Base-by-base conservation (phyloP, 2,888 invertebrate genomes). In the Orchesellides sinensis region DNA sequence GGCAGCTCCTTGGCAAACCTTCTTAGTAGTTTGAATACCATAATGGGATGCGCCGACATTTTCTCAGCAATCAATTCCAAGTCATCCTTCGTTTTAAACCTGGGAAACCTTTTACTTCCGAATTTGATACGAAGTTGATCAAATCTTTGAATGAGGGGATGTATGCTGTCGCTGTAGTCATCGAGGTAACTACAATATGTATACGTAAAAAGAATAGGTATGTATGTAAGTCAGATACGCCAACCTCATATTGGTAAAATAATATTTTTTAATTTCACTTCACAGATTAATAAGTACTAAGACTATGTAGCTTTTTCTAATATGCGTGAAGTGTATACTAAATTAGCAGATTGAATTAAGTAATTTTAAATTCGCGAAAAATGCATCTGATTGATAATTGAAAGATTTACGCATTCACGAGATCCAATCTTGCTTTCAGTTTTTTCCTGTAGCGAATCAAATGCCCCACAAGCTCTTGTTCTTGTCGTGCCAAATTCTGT, bases 11-110 rank as follows among this genome's bases (percentile, higher is more conserved):
- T 59, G 10, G 84, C 83, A 75, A 85, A 86, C 73, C 88, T 83
- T 23, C 86, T 56, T 21, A 88, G 73, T 23, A 88, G 82, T 61
- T 85, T 74, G 56, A 84, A 87, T 4, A 86, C 85, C 83, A 85
- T 82, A 12, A 88, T 25, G 3, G 88, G 88, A 73, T 88, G 85
- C 5, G 85, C 79, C 0, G 88, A 84, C 8, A 84, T 79, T 40
- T 56, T 63, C 47, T 85, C 84, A 6, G 83, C 59, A 2, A 87
- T 29, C n/a, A 65, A 27, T 14, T 84, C 19, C 54, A 87, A 54
- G 21, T 85, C 84, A 3, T 74, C 61, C 4, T 82, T 75, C 10
- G 66, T 52, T 29, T 82, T 70, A 21, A 83, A 79, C 1, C 74
- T 27, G 21, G 85, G 78, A 56, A 80, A 49, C 52, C 69, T 77